These are phyloP conservation scores for Drosophila quinaria DNA, from an alignment of 2,888 invertebrate species.

Conservation along the genomic window DNA sequence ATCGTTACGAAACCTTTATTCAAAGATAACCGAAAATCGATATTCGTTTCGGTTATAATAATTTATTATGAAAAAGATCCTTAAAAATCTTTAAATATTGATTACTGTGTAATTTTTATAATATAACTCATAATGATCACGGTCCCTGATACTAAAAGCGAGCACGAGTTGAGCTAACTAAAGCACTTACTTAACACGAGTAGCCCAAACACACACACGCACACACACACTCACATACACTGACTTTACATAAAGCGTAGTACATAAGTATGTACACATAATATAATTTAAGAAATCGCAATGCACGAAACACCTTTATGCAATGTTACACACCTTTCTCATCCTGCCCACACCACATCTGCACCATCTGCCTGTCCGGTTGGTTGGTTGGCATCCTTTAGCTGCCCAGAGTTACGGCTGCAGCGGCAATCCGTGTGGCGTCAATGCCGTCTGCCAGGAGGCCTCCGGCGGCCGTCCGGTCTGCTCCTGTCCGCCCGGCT, in stretches of 20 bases:
- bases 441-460: conserved; percentile 89
- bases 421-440: conserved; percentile 89
- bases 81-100: too few species aligned
- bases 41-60: too few species aligned
- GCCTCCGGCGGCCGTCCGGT: conserved; percentile 90
- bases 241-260: neutral
- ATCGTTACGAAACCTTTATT: too few species aligned
- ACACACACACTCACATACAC: conserved; percentile 15
- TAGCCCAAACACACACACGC: conserved; percentile 15
- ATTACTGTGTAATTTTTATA: too few species aligned
- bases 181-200: conserved; percentile 16
- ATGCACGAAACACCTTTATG: conserved; percentile 42
- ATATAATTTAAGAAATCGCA: conserved; percentile 24
- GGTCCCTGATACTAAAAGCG: conserved; percentile 2
- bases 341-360: neutral
- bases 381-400: conserved; percentile 20
- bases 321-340: conserved; percentile 32
- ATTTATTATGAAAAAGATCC: too few species aligned
- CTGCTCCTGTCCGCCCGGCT: conserved; percentile 92
- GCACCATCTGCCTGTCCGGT: neutral
- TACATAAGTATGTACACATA: conserved; percentile 13
- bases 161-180: conserved; percentile 22
- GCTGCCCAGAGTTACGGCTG: conserved; percentile 85
- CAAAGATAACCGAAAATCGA: too few species aligned
- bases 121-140: too few species aligned